These are phyloP conservation scores for Hydrophis major DNA, from an alignment of 2,797 vertebrate species.

Conservation along the genomic window DNA sequence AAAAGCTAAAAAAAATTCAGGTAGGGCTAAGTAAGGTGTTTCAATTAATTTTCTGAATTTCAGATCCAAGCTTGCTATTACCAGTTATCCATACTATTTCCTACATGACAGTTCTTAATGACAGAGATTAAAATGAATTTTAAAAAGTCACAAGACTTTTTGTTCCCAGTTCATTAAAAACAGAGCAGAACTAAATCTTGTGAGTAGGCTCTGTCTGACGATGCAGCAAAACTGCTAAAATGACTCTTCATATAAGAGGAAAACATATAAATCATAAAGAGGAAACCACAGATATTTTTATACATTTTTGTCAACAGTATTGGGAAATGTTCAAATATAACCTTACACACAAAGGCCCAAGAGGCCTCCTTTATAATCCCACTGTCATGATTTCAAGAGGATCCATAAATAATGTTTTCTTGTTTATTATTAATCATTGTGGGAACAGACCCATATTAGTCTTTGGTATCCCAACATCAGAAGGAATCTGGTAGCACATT, in stretches of 20 bases:
- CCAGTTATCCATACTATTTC: neutral
- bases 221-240: neutral
- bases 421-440: neutral
- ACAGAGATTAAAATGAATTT: neutral
- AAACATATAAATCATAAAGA: neutral
- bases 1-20: neutral
- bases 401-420: neutral
- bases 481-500: neutral
- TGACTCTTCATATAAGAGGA: fast-evolving
- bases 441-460: neutral
- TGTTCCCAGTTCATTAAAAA: neutral
- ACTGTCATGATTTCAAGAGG: neutral
- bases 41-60: neutral
- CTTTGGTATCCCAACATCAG: neutral
- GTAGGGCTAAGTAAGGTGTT: neutral
- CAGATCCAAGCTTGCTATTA: neutral
- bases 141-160: neutral
- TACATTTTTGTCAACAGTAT: neutral
- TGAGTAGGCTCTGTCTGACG: fast-evolving
- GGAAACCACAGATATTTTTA: fast-evolving
- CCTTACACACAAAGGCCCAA: fast-evolving
- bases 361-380: neutral
- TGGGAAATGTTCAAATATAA: neutral
- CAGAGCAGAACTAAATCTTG: neutral
- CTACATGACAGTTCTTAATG: neutral